Base-by-base conservation (phyloP, 2,888 invertebrate genomes). In the Frankliniella fusca region DNA sequence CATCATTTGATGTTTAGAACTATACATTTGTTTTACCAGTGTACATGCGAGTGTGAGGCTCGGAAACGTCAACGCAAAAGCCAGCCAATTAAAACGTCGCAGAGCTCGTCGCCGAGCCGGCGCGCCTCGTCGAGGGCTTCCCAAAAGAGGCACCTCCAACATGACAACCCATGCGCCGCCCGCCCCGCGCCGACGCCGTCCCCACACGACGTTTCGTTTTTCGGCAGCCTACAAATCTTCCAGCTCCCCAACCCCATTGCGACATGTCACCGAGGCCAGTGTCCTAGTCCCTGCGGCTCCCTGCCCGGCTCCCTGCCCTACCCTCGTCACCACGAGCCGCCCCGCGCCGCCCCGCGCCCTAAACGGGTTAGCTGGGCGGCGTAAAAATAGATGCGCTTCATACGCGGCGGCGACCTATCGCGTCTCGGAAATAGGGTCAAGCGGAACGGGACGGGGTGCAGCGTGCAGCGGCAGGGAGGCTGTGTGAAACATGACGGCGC, bases 221-320 rank as follows among this genome's bases (percentile, higher is more conserved):
- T 61, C 61, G 61, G 61, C 61, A 61, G 61, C 61, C 61, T n/a
- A 61, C 61, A 61, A 61, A 61, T 61, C 61, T 61, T 61, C n/a
- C 61, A 18, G 3, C 61, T 61, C 61, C 15, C 20, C 38, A 38
- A 38, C 38, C 38, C 38, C 38, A 38, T 38, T 61, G 61, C 61
- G 61, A 61, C 61, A 61, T 61, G 61, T 61, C 61, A 61, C 61
- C 61, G 61, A 38, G 38, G 3, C 38, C 38, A 38, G 38, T 38
- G 38, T 38, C 38, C 38, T 38, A 38, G 38, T 38, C 38, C 38
- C 38, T 38, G 38, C 38, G 38, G 38, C 38, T 61, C 61, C 12
- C 54, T 18, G 15, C 54, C 54, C 10, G 54, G 54, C 20, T 54
- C 54, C 61, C n/a, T 20, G 61, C 18, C 61, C 61, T 61, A 61